Evolutionary conservation across 1,140 invertebrate species (phyloP), one percentile per base, ranked within the genome.

Genomic region (Calephelis virginiensis): DNA sequence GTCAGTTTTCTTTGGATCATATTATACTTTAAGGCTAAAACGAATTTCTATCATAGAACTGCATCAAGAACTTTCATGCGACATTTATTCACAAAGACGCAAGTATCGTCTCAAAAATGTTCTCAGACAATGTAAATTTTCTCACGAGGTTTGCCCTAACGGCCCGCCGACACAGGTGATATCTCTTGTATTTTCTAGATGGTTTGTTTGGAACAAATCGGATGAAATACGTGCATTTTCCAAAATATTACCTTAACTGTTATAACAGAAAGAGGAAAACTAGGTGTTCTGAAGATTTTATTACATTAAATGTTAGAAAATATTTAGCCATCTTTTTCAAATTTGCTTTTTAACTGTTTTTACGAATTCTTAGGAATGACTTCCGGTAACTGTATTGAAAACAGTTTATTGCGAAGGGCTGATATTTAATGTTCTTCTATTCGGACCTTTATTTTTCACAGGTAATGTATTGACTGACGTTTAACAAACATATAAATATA

Each of bases 111-210:
- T 46, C 61, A 17, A 45, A 47, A 46, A 63, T 63, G 7, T 37
- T 47, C 61, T 45, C 45, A 63, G 61, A 46, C 17, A 63, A 63
- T 47, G 61, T 37, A 63, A 63, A 63, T 63, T 63, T 63, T 17
- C 61, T 63, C 45, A 63, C 61, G 46, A 63, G 61, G 61, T 47
- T 62, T 62, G 43, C 17, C 17, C 45, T 62, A 53, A 59, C 28
- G 53, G 53, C 14, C 61, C 43, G 43, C 40, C 61, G 43, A 62
- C 61, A 62, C 5, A 45, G 43, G 61, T 28, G 45, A 62, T 62
- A 62, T 62, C 61, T 56, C 10, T 56, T 56, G 28, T 56, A 56
- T 56, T 56, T 56, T 56, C 50, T 56, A 56, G 50, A 56, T 14
- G 50, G 50, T 56, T 56, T 56, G 50, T 56, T 56, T 56, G 28